Evolutionary conservation across 2,797 vertebrate species (phyloP).

Genomic region (Sebastes hubbsi): DNA sequence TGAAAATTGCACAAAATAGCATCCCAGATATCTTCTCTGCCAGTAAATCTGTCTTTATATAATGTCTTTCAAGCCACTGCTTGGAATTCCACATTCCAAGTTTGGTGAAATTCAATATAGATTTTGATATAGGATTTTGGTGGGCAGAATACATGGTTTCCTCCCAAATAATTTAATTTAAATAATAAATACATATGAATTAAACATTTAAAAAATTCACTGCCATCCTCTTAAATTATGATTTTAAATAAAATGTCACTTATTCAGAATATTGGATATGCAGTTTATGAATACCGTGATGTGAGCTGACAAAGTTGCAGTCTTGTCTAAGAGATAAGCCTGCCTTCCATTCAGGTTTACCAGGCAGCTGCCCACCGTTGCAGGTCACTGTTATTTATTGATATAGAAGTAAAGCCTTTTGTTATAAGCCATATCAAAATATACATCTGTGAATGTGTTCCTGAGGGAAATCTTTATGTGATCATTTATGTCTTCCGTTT

Average conservation of each 20-base stretch:
- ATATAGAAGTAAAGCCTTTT: conserved; percentile 31
- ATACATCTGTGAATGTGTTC: conserved; percentile 47
- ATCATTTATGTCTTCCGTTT: conserved; percentile 4
- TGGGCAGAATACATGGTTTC: not conserved
- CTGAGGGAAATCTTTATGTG: conserved; percentile 3
- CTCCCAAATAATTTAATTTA: not conserved
- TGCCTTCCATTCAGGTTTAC: conserved; percentile 32
- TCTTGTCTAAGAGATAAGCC: not conserved
- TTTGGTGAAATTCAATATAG: conserved; percentile 12
- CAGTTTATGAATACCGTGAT: not conserved
- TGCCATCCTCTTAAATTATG: not conserved
- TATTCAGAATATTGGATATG: not conserved
- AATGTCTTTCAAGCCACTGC: not conserved
- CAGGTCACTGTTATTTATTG: conserved; percentile 30
- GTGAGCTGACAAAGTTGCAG: conserved; percentile 3
- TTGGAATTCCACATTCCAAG: not conserved
- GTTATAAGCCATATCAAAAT: conserved; percentile 44
- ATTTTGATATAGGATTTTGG: not conserved
- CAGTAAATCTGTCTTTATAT: conserved; percentile 1
- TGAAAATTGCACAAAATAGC: conserved; percentile 35
- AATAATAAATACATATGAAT: not conserved
- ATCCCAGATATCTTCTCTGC: conserved; percentile 13
- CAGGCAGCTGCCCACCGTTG: not conserved
- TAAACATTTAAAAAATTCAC: not conserved
- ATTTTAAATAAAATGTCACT: conserved; percentile 17